A percentile compares a stretch with the other conserved stretches of the same genome.
These are phyloP conservation scores for Perdita meconis DNA, from an alignment of 2,888 invertebrate genomes.

Conservation along the genomic window DNA sequence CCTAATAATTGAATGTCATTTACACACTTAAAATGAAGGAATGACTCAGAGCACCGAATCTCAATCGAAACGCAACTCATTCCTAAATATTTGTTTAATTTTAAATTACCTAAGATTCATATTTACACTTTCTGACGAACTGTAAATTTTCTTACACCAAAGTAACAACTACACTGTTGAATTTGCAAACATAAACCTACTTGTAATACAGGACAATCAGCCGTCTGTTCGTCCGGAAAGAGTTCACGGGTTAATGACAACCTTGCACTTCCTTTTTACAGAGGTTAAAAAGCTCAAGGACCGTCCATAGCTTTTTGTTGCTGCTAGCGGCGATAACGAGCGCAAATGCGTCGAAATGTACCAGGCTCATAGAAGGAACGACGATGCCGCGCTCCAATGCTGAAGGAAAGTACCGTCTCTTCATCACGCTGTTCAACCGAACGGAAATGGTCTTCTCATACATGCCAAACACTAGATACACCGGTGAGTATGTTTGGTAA, in stretches of 20 bases:
- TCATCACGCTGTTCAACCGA: slow-evolving; percentile 74
- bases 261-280: slow-evolving; percentile 43
- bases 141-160: too few relatives aligned
- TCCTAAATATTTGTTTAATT: too few relatives aligned
- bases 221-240: too few relatives aligned
- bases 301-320: slow-evolving; percentile 56
- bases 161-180: neutral
- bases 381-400: slow-evolving; percentile 71
- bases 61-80: too few relatives aligned
- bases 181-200: neutral
- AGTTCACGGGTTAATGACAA: slow-evolving; percentile 9
- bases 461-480: slow-evolving; percentile 81
- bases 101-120: too few relatives aligned
- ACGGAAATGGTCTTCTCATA: slow-evolving; percentile 77
- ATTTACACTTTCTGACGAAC: too few relatives aligned
- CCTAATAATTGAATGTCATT: too few relatives aligned
- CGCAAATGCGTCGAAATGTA: slow-evolving; percentile 73
- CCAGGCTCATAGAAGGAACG: slow-evolving; percentile 72
- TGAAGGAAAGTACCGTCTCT: slow-evolving; percentile 75
- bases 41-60: too few relatives aligned
- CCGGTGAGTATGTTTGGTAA: slow-evolving; percentile 70
- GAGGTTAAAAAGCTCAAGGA: slow-evolving; percentile 46
- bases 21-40: too few relatives aligned
- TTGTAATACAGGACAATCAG: neutral
- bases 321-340: slow-evolving; percentile 63